Conservation (phyloP, 2,888 invertebrate species). For the Trissonchulus sp. region DNA sequence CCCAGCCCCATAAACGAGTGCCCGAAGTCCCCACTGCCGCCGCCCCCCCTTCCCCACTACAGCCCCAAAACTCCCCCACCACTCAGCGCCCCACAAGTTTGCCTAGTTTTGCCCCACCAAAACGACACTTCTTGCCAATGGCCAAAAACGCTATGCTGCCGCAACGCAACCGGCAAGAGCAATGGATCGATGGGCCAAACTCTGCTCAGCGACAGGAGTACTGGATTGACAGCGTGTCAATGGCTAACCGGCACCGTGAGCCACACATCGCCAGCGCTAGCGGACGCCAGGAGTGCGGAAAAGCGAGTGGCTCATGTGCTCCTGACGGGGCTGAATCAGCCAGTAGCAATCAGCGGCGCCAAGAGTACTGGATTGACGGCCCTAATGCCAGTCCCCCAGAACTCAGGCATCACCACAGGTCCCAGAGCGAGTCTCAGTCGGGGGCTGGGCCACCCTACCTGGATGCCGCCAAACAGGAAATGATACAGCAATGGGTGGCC, state of each 20-base stretch:
- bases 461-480: slow-evolving; percentile 84
- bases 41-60: neutral
- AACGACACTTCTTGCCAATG: neutral
- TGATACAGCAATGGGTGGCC: slow-evolving; percentile 88
- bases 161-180: slow-evolving; percentile 68
- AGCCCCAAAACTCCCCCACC: neutral
- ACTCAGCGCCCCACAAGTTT: too few species aligned
- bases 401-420: neutral
- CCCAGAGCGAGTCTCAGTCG: too few species aligned
- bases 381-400: slow-evolving; percentile 6
- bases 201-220: too few species aligned
- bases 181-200: slow-evolving; percentile 95
- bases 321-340: neutral
- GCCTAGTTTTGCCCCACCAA: neutral
- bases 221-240: neutral
- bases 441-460: slow-evolving; percentile 55
- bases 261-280: neutral
- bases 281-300: neutral
- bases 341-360: neutral
- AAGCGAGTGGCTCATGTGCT: neutral
- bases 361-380: slow-evolving; percentile 21
- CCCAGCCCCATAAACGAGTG: too few species aligned
- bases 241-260: neutral
- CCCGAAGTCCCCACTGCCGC: neutral
- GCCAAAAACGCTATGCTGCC: neutral